Base-by-base conservation (phyloP, 2,888 invertebrate genomes). In the Plusia festucae region DNA sequence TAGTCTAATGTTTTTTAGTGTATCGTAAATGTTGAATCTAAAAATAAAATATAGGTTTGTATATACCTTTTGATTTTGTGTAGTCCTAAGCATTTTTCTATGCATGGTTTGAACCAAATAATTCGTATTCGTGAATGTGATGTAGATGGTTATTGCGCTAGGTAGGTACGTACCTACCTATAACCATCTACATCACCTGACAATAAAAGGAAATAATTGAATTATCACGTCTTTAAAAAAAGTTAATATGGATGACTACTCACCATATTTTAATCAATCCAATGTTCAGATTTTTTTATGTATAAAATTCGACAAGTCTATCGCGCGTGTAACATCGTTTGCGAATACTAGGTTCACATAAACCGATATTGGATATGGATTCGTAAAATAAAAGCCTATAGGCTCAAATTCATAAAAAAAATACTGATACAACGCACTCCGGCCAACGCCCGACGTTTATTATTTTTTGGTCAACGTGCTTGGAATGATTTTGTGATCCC, bases 1-100 rank as follows among this genome's bases (percentile, higher is more conserved):
- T 73, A 60, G 64, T 54, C 20, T 61, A 40, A 24, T 54, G 53
- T 62, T 78, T 78, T 72, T 65, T 67, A 51, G 55, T 0, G 1
- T 13, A 22, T 73, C 68, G 70, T 60, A 62, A 73, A 79, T 70
- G 58, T 20, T 53, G 59, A 57, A 55, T 58, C 60, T 64, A 32
- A 32, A 51, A 69, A 61, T 56, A 57, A 56, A 49, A 53, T 65
- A 15, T 40, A 44, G 46, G 18, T 18, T 18, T 16, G 20, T 11
- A 18, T 11, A 5, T 46, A 46, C 40, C 40, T 40, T 40, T 32
- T 2, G 11, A 32, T 32, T 27, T 27, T 27, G 8, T 8, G 9
- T 7, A 9, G 30, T 30, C 9, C 30, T 30, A 9, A 9, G 30
- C 9, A 30, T 9, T 3, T 30, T 30, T 30, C 1, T 30, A 9